Base-by-base conservation (phyloP, 2,888 invertebrate species). In the Poecilobothrus nobilitatus region DNA sequence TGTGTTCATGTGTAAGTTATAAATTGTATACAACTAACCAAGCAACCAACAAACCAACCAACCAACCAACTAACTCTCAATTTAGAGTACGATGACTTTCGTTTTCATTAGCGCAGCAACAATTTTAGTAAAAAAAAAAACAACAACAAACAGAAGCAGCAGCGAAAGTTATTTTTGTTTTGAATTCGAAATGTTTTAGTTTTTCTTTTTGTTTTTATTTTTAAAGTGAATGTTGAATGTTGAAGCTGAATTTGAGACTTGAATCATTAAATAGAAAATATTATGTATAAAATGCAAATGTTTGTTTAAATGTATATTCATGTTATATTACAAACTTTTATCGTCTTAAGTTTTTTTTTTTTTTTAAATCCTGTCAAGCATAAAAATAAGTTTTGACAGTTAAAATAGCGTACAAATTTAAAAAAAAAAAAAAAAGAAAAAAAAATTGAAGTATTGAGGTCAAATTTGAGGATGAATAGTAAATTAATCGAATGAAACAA, bases 11-110 rank as follows among this genome's bases (percentile, higher is more conserved):
- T 53, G n/a, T 18, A 18, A 6, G 15, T 53, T n/a, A n/a, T n/a
- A n/a, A n/a, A 12, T 12, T 12, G 7, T 18, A 53, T 18, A 18
- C 12, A 18, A 53, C 18, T 37, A 53, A 9, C 6, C 41, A 41
- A 12, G 41, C 41, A 41, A 41, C 27, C 27, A 27, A 27, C 27
- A 2, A 27, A 27, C 27, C 5, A 27, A 27, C 27, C 5, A 27
- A 27, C 27, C 27, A 27, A 27, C 27, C 27, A 27, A 27, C 27
- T 27, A 27, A 27, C 27, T 4, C 27, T 37, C 63, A 63, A 27
- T 15, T 27, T 63, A 76, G 74, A 78, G 77, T 78, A 75, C 78
- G 76, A 77, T 78, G 78, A 78, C 79, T 78, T 78, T 79, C 78
- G 78, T 77, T 78, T 78, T 79, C 78, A 78, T 79, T 76, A 78